Evolutionary conservation across 1,140 invertebrate species (phyloP).

Genomic region (Drosophila mayri): DNA sequence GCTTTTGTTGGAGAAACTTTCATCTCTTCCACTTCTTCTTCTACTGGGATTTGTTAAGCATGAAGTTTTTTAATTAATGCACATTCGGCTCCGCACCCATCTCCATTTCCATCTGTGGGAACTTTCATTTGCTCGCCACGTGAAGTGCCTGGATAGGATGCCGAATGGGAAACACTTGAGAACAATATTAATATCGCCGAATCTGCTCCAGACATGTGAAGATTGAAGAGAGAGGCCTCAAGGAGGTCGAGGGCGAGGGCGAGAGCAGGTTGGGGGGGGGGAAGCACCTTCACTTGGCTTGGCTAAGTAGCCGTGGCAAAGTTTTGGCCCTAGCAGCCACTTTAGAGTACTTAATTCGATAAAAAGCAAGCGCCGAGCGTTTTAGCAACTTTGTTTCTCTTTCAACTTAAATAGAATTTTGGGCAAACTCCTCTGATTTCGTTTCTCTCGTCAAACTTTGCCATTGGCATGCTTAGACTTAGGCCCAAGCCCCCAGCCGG

Average conservation of each 20-base stretch:
- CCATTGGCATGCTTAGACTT: slow-evolving; percentile 3
- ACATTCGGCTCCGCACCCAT: slow-evolving; percentile 6
- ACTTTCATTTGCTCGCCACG: slow-evolving; percentile 10
- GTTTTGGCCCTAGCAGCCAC: slow-evolving; percentile 17
- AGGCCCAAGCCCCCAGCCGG: background rate
- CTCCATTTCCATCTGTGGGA: background rate
- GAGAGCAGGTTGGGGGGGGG: too few species aligned
- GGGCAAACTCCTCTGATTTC: slow-evolving; percentile 38
- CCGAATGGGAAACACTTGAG: slow-evolving; percentile 24
- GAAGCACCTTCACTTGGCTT: slow-evolving; percentile 5
- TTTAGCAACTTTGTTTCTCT: slow-evolving; percentile 51
- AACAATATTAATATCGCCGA: slow-evolving; percentile 47
- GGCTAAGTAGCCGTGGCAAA: slow-evolving; percentile 19
- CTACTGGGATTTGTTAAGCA: slow-evolving; percentile 30
- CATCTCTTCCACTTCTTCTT: background rate
- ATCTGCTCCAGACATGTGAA: slow-evolving; percentile 42
- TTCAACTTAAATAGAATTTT: slow-evolving; percentile 60
- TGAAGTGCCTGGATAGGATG: slow-evolving; percentile 1
- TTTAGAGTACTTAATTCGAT: slow-evolving; percentile 53
- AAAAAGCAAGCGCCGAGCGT: slow-evolving; percentile 37
- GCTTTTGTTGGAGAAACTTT: slow-evolving; percentile 38
- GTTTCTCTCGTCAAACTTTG: slow-evolving; percentile 36
- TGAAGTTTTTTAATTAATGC: slow-evolving; percentile 59
- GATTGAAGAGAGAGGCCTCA: background rate
- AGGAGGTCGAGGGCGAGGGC: background rate